A percentile compares a stretch with the other conserved stretches of the same genome.
These are phyloP conservation scores for Limosa lapponica DNA, from an alignment of 2,797 vertebrate genomes.

Conservation along the genomic window DNA sequence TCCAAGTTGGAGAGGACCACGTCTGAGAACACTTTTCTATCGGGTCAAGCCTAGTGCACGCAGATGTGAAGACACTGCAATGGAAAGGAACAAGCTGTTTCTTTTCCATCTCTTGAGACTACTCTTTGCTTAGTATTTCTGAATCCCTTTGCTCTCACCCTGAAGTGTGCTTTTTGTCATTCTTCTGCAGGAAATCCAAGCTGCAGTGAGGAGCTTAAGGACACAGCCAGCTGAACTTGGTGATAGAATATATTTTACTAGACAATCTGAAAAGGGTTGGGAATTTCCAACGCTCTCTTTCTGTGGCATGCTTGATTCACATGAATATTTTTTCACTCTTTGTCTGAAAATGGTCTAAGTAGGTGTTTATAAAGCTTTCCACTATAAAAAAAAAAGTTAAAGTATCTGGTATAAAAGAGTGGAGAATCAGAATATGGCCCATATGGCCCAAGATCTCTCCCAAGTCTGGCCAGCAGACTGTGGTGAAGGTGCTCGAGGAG, in stretches of 20 bases:
- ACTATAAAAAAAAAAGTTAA: background rate
- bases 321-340: background rate
- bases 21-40: background rate
- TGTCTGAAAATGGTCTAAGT: background rate
- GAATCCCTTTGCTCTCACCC: background rate
- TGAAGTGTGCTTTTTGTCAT: background rate
- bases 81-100: background rate
- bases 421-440: background rate
- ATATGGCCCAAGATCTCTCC: background rate
- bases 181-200: background rate
- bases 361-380: background rate
- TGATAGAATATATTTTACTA: background rate
- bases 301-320: background rate
- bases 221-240: background rate
- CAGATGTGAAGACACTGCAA: background rate
- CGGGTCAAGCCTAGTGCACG: accelerated
- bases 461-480: background rate
- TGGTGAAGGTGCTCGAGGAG: background rate
- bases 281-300: background rate
- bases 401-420: background rate
- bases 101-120: background rate
- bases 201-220: background rate
- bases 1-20: background rate
- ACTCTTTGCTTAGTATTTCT: background rate
- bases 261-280: background rate